Evolutionary conservation across 2,888 invertebrate genomes (phyloP).

Genomic region (Synanthedon vespiformis): DNA sequence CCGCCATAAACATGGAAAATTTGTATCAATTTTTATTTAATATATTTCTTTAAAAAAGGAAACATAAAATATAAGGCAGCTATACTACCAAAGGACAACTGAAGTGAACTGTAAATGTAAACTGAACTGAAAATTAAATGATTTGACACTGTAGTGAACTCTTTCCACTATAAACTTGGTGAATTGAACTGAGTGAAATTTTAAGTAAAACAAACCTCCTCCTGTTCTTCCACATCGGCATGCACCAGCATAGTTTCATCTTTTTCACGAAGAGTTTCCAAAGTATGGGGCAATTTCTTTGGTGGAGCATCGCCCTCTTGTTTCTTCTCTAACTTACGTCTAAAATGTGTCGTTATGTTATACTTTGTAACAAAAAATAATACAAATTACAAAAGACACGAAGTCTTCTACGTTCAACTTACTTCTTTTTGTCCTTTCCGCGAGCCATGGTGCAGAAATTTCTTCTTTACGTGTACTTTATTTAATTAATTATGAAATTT

Average conservation of each 20-base stretch:
- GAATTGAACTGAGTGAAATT: no score
- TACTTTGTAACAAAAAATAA: background rate
- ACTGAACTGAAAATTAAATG: no score
- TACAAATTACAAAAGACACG: constrained; percentile 10
- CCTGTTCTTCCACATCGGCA: constrained; percentile 81
- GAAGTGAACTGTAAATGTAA: no score
- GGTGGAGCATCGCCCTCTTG: constrained; percentile 62
- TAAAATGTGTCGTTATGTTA: constrained; percentile 15
- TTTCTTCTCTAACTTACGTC: constrained; percentile 60
- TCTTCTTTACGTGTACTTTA: no score
- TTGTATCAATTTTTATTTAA: no score
- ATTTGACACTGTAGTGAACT: no score
- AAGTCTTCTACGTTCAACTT: constrained; percentile 24
- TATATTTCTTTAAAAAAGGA: no score
- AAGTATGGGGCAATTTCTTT: constrained; percentile 82
- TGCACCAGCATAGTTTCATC: constrained; percentile 91
- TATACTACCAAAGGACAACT: no score
- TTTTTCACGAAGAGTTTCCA: constrained; percentile 90
- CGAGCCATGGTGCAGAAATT: constrained; percentile 39
- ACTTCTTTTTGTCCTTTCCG: constrained; percentile 64
- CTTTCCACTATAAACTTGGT: no score
- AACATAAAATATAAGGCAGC: no score
- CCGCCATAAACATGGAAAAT: no score
- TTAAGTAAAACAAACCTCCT: constrained; percentile 77
- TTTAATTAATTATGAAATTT: no score